Evolutionary conservation across 2,113 vertebrate species (phyloP).

Genomic region (Australoheros scitulus): DNA sequence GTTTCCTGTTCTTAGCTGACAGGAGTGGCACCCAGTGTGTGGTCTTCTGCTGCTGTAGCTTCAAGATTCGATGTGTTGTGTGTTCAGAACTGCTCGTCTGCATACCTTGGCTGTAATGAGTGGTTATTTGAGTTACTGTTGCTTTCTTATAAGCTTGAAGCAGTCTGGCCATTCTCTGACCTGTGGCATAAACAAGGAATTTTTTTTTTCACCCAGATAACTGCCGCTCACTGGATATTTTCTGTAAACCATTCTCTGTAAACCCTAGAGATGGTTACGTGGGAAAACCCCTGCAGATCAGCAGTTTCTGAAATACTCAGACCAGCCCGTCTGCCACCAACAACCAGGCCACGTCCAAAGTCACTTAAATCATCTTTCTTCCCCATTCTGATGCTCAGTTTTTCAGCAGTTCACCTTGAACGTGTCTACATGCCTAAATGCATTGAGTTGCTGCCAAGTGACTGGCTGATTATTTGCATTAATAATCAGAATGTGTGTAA

Average conservation of each 20-base stretch:
- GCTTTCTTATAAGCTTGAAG: not conserved
- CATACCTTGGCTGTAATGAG: not conserved
- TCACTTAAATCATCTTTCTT: not conserved
- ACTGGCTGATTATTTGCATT: not conserved
- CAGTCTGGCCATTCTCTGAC: not conserved
- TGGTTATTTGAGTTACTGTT: not conserved
- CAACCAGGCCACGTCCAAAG: not conserved
- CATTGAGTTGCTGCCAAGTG: not conserved
- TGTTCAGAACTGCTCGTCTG: not conserved
- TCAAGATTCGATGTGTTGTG: not conserved
- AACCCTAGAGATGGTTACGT: not conserved
- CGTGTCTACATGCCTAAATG: not conserved
- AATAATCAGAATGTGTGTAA: not conserved
- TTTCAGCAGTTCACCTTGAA: not conserved
- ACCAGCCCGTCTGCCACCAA: accelerated
- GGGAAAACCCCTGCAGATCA: not conserved
- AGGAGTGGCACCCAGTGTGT: not conserved
- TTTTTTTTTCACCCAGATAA: not conserved
- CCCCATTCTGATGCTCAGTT: not conserved
- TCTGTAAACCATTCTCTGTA: not conserved
- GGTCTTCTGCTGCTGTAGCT: not conserved
- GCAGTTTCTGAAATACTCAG: too few species aligned
- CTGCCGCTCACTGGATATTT: not conserved
- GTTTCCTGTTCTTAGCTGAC: not conserved
- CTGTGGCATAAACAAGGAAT: not conserved